Conservation (phyloP, 2,888 invertebrate genomes). For the Eristalis pertinax region DNA sequence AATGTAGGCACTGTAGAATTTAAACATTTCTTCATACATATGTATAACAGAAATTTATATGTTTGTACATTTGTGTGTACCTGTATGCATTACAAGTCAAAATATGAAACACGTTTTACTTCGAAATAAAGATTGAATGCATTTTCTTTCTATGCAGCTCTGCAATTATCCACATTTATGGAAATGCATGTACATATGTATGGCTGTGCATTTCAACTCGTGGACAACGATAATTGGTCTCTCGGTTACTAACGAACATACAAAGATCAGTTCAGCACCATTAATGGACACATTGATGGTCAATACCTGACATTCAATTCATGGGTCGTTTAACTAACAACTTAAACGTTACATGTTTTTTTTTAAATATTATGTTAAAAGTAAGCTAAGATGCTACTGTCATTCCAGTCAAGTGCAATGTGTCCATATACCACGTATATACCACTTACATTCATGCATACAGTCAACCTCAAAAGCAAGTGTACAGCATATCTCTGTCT, state of each 20-base stretch:
- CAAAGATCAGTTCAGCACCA: background rate
- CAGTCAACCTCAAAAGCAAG: no score
- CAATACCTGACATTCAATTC: conserved; percentile 48
- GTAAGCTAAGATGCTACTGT: background rate
- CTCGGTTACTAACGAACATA: background rate
- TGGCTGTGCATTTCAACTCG: background rate
- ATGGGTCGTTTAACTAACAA: background rate
- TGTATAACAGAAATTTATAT: no score
- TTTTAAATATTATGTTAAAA: background rate
- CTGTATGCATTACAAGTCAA: background rate
- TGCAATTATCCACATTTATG: no score
- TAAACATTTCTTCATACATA: background rate
- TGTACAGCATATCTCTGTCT: no score
- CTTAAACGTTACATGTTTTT: background rate
- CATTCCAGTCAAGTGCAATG: background rate
- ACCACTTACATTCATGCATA: background rate
- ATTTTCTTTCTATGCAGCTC: no score
- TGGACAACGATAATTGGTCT: background rate
- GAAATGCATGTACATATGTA: background rate
- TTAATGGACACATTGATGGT: conserved; percentile 15
- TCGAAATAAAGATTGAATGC: no score
- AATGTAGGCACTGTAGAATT: background rate
- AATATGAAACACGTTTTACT: no score
- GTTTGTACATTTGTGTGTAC: no score
- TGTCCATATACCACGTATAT: background rate